Base-by-base conservation (phyloP, 2,797 vertebrate genomes). In the Pteropus rufus region DNA sequence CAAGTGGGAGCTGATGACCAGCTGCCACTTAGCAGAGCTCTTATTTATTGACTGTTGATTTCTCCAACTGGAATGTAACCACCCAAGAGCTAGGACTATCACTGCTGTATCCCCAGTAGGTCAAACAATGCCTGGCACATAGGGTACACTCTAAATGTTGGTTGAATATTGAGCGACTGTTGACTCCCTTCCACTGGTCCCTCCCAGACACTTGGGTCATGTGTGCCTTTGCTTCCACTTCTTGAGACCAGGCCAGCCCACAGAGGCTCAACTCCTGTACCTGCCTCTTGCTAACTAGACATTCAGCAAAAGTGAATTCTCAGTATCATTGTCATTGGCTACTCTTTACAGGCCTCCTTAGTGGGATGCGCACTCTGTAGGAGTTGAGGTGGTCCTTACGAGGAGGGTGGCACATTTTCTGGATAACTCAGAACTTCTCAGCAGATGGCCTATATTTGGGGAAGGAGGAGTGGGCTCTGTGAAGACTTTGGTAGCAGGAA, bases 301-400 rank as follows among this genome's bases (percentile, higher is more conserved):
- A 52, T 76, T 56, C 0, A 0, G 26, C 24, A 29, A 19, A 14
- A 62, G 18, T 15, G 5, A 76, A 16, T 81, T 80, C 18, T 85
- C n/a, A 49, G 21, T 0, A 0, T 60, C 0, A 0, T 21, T 49
- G 46, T 52, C 29, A 4, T 2, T 64, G 77, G 39, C 21, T 8
- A 2, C 14, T 65, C n/a, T 84, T 24, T 44, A 56, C 2, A 58
- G 52, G 18, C 23, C 19, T 96, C 11, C 12, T 2, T 31, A 54
- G 31, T 9, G 8, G 81, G 6, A 14, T 44, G 29, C 72, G 39
- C 1, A 11, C 31, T 10, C 64, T 34, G 10, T 7, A 7, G 14
- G 29, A 24, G 44, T n/a, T 36, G 36, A 85, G 21, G 39, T 9
- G 11, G n/a, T 23, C 15, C 16, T 46, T 75, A 36, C 8, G 0